Conservation (phyloP, 2,888 invertebrate species). For the Noctua fimbriata region DNA sequence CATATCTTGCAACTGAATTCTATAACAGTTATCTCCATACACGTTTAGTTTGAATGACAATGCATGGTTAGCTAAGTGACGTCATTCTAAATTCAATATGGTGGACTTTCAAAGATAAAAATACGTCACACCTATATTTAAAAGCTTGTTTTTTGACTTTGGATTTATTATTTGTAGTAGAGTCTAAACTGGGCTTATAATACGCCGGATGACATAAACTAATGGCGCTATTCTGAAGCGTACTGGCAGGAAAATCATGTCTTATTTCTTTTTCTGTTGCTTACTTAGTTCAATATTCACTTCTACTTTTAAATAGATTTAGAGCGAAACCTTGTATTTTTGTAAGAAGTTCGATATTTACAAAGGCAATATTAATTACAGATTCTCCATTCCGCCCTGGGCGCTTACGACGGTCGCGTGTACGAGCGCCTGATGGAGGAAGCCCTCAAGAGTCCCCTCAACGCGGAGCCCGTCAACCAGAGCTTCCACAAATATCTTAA, state of each 20-base stretch:
- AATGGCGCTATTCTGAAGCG: background rate
- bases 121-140: too few relatives aligned
- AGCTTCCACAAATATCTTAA: constrained; percentile 94
- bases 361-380: constrained; percentile 58
- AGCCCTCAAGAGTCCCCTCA: constrained; percentile 95
- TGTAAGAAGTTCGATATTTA: background rate
- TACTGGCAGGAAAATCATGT: background rate
- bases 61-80: too few relatives aligned
- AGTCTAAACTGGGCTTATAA: background rate
- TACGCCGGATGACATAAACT: background rate
- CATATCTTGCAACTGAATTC: too few relatives aligned
- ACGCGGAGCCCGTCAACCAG: constrained; percentile 94
- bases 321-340: background rate
- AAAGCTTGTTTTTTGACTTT: too few relatives aligned
- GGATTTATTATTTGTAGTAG: too few relatives aligned
- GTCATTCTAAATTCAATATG: too few relatives aligned
- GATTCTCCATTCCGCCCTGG: constrained; percentile 93
- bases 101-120: too few relatives aligned
- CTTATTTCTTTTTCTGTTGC: background rate
- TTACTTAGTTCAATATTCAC: background rate
- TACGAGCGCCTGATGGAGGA: constrained; percentile 95
- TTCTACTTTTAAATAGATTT: background rate
- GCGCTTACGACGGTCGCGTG: constrained; percentile 95
- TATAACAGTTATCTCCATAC: too few relatives aligned
- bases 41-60: too few relatives aligned